Conservation (phyloP, 2,113 vertebrate genomes). For the Galbula dea region DNA sequence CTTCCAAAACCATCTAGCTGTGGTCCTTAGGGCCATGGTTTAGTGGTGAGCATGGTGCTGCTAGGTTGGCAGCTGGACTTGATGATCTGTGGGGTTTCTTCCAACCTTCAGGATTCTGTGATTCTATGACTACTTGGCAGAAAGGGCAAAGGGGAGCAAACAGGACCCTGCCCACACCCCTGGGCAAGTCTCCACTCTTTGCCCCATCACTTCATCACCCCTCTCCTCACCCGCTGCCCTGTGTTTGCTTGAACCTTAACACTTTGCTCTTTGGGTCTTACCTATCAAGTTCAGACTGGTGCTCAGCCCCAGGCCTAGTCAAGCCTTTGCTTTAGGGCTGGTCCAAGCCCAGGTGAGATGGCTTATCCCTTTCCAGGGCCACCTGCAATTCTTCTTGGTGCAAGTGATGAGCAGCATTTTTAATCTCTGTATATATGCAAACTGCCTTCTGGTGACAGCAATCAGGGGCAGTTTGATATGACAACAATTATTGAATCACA, state of each 20-base stretch:
- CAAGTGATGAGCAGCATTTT: neutral
- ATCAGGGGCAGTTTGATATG: neutral
- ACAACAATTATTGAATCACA: neutral
- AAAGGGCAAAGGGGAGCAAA: neutral
- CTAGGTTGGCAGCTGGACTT: too few species aligned
- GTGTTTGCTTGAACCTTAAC: fast-evolving
- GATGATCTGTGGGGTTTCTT: too few species aligned
- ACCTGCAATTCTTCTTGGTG: fast-evolving
- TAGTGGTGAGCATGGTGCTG: too few species aligned
- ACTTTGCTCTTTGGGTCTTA: neutral
- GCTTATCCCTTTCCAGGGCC: neutral
- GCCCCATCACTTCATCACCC: fast-evolving
- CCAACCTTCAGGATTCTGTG: too few species aligned
- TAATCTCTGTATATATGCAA: neutral
- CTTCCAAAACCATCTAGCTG: too few species aligned
- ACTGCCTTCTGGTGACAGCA: neutral
- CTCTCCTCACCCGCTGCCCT: neutral
- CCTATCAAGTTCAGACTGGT: neutral
- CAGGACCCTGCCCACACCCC: fast-evolving
- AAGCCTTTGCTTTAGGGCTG: neutral
- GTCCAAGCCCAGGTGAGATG: fast-evolving
- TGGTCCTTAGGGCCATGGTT: too few species aligned
- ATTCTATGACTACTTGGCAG: too few species aligned
- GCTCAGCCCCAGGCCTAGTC: fast-evolving
- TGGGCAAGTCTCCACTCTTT: fast-evolving